phyloP scores from a whole-genome alignment of 1,140 invertebrate genomes.

The Drosophila busckii region DNA sequence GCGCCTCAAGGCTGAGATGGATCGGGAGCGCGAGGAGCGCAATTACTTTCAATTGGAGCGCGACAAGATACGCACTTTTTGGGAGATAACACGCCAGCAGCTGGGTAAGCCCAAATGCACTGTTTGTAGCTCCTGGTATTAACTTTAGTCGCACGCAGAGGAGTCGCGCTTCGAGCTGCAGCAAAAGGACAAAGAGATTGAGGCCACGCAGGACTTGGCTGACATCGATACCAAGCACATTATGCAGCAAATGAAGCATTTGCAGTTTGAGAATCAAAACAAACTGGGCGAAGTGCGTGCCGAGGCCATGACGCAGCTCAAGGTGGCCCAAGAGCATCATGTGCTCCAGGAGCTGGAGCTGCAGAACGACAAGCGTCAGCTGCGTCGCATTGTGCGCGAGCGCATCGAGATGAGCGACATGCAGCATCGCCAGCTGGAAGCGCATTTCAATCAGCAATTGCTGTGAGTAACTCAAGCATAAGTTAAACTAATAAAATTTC shows the following conservation, averaged over 20 bases:
- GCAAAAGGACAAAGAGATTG: conserved; percentile 92
- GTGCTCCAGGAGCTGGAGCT: conserved; percentile 87
- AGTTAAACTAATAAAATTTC: background rate
- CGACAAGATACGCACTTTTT: conserved; percentile 95
- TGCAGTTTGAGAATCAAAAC: conserved; percentile 94
- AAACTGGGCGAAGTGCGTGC: conserved; percentile 80
- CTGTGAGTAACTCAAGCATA: conserved; percentile 75
- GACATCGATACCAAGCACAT: conserved; percentile 92
- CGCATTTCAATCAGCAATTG: conserved; percentile 81
- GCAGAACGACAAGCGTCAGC: conserved; percentile 87
- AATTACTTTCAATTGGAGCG: conserved; percentile 97
- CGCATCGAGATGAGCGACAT: conserved; percentile 80
- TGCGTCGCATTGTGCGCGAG: conserved; percentile 87
- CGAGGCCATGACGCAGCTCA: conserved; percentile 87
- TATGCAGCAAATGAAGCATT: conserved; percentile 95
- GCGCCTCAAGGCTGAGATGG: conserved; percentile 93
- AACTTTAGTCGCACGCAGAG: conserved; percentile 23
- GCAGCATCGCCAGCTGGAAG: conserved; percentile 70
- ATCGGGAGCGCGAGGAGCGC: conserved; percentile 94
- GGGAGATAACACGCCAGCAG: conserved; percentile 86
- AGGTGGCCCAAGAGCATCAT: conserved; percentile 87
- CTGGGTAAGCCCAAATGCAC: conserved; percentile 26
- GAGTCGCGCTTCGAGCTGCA: conserved; percentile 78
- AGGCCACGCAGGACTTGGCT: conserved; percentile 91
- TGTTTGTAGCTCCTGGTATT: background rate